Percentiles rank a stretch among this genome's conserved stretches.
phyloP scores from a whole-genome alignment of 2,113 vertebrate species.

The Rhinolophus ferrumequinum region DNA sequence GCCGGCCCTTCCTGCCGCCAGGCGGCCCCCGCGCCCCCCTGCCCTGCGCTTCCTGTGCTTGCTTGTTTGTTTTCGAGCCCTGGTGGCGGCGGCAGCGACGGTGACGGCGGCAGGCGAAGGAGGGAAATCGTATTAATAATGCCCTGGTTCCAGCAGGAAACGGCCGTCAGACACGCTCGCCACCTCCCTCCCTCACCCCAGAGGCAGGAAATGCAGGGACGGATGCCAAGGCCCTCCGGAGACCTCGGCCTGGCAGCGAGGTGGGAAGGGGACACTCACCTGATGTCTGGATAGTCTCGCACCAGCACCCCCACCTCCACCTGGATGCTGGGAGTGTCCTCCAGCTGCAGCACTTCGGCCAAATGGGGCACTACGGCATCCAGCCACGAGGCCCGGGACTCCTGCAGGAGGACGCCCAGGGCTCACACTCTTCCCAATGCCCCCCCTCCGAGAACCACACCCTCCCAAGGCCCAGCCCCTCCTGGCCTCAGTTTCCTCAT shows the following conservation, averaged over 20 bases:
- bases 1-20: conserved; percentile 66
- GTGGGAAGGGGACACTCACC: conserved; percentile 83
- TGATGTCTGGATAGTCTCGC: conserved; percentile 93
- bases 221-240: conserved; percentile 7
- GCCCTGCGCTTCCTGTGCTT: conserved; percentile 68
- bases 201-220: conserved; percentile 67
- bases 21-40: conserved; percentile 49
- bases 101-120: conserved; percentile 46
- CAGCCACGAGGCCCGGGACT: conserved; percentile 90
- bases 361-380: conserved; percentile 90
- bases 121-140: conserved; percentile 76
- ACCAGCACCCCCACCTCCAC: conserved; percentile 94
- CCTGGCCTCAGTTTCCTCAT: background rate
- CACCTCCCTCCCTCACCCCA: conserved; percentile 61
- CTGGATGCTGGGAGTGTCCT: conserved; percentile 94
- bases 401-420: conserved; percentile 77
- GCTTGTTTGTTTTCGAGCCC: conserved; percentile 71
- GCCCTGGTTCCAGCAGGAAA: conserved; percentile 75
- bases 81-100: conserved; percentile 23
- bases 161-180: conserved; percentile 77
- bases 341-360: conserved; percentile 92
- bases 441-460: background rate
- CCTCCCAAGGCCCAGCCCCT: background rate
- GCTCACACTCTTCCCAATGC: accelerated
- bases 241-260: background rate